Evolutionary conservation across 2,888 invertebrate genomes (phyloP).

Genomic region (Caenorhabditis drosophilae): DNA sequence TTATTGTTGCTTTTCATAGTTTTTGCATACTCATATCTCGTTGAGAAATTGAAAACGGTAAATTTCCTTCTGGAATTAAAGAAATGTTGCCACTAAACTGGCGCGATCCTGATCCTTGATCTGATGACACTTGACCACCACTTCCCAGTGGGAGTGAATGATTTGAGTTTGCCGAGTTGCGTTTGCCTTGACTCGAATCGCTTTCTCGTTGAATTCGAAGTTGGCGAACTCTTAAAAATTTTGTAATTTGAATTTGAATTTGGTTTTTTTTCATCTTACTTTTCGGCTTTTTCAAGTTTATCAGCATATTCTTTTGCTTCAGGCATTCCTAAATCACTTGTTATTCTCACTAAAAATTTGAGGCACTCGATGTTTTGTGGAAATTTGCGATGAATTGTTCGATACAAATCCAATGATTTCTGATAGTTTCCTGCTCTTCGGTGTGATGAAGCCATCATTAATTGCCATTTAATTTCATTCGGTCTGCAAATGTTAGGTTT

Average conservation of each 20-base stretch:
- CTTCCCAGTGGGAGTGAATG: conserved; percentile 43
- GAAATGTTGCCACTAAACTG: conserved; percentile 30
- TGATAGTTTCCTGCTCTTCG: conserved; percentile 84
- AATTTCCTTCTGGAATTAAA: conserved; percentile 29
- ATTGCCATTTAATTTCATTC: conserved; percentile 82
- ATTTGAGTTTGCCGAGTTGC: conserved; percentile 57
- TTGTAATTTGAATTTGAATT: background rate
- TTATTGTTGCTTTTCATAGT: background rate
- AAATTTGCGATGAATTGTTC: conserved; percentile 84
- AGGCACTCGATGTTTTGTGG: conserved; percentile 93
- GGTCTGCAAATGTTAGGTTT: conserved; percentile 74
- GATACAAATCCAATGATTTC: conserved; percentile 82
- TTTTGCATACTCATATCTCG: conserved; percentile 48
- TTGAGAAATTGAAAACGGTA: conserved; percentile 48
- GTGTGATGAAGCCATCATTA: conserved; percentile 79
- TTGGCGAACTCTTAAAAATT: conserved; percentile 30
- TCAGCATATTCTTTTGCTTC: conserved; percentile 78
- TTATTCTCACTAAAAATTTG: conserved; percentile 84
- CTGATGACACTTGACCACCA: conserved; percentile 15
- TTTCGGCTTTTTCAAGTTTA: conserved; percentile 46
- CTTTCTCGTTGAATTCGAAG: conserved; percentile 46
- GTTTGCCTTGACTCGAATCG: conserved; percentile 63
- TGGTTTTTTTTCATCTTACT: conserved; percentile 7
- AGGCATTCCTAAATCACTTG: conserved; percentile 86
- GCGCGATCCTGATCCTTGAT: conserved; percentile 9